Evolutionary conservation across 2,888 invertebrate genomes (phyloP).

Genomic region (Oeneis ivallda): DNA sequence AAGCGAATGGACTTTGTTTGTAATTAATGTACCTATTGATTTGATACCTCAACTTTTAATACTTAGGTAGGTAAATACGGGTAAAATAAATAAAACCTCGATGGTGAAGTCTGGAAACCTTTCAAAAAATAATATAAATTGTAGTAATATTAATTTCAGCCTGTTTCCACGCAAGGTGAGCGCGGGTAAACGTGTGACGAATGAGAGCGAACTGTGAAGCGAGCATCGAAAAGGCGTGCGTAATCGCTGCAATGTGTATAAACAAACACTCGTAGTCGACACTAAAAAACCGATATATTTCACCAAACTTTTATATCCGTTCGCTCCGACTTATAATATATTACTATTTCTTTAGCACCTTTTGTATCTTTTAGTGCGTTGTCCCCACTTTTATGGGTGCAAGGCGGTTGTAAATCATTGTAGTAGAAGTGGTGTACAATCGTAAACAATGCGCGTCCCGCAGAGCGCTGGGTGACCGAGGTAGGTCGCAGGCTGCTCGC

Average conservation of each 20-base stretch:
- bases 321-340: constrained; percentile 78
- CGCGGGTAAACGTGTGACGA: constrained; percentile 34
- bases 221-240: constrained; percentile 66
- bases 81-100: not conserved
- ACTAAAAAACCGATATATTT: constrained; percentile 81
- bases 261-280: constrained; percentile 75
- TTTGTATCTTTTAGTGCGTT: constrained; percentile 80
- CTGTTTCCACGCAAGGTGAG: constrained; percentile 12
- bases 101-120: not conserved
- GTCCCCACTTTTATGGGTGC: constrained; percentile 78
- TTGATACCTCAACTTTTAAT: too few species aligned
- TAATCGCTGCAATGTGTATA: constrained; percentile 65
- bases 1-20: too few species aligned
- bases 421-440: constrained; percentile 76
- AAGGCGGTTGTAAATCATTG: constrained; percentile 80
- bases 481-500: constrained; percentile 36
- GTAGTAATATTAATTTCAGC: not conserved
- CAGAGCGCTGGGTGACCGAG: constrained; percentile 45
- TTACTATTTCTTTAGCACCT: constrained; percentile 81
- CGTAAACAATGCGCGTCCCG: constrained; percentile 73
- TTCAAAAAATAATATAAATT: not conserved
- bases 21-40: too few species aligned
- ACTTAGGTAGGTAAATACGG: too few species aligned
- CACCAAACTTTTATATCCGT: constrained; percentile 79
- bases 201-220: constrained; percentile 39